These are phyloP conservation scores for Protobothrops mucrosquamatus DNA, from an alignment of 2,113 vertebrate genomes.

Conservation along the genomic window DNA sequence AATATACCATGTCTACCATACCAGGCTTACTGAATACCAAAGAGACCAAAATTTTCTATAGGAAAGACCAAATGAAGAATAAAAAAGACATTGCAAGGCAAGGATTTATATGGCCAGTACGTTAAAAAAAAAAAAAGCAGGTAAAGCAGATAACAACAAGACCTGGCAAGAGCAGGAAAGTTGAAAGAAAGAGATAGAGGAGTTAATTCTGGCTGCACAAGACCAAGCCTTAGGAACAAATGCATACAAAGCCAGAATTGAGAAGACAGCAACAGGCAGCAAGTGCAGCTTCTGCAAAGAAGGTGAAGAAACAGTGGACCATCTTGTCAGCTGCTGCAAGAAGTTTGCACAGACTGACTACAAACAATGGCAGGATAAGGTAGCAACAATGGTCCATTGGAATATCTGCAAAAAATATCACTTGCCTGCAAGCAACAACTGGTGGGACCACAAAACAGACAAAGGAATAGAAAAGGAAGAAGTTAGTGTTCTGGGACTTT, in stretches of 20 bases:
- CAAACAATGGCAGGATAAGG: no score
- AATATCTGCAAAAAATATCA: no score
- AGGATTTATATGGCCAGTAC: neutral
- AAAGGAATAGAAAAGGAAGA: neutral
- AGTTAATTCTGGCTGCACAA: neutral
- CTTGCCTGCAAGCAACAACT: no score
- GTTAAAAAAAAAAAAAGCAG: neutral
- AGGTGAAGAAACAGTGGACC: no score
- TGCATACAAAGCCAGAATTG: no score
- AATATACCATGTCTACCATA: neutral
- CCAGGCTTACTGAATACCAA: neutral
- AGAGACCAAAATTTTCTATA: neutral
- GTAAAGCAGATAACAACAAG: neutral
- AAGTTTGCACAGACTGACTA: no score
- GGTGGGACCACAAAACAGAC: no score
- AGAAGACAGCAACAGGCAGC: no score
- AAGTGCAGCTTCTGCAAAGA: no score
- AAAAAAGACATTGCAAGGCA: neutral
- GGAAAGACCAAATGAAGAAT: neutral
- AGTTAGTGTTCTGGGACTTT: neutral
- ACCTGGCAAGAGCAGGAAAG: neutral
- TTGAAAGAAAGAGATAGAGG: neutral
- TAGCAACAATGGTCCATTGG: no score
- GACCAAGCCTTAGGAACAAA: no score
- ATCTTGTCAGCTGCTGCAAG: no score